Evolutionary conservation across 2,888 invertebrate genomes (phyloP).

Genomic region (Caradrina kadenii): DNA sequence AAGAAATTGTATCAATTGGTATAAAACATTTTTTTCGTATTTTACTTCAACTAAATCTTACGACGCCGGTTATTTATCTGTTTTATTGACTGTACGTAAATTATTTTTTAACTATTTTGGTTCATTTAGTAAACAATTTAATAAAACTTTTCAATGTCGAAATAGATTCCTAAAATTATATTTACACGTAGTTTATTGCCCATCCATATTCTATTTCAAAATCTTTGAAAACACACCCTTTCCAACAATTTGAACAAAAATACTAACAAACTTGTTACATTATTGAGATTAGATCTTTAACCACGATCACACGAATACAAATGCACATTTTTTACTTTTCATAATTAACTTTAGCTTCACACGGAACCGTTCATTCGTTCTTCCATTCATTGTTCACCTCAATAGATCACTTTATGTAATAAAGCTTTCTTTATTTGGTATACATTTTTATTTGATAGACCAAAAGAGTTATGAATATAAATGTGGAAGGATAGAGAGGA

Average conservation of each 20-base stretch:
- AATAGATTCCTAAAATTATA: too few relatives aligned
- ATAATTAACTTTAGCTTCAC: conserved; percentile 33
- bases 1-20: too few relatives aligned
- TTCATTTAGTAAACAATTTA: too few relatives aligned
- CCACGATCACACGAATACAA: conserved; percentile 29
- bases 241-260: neutral
- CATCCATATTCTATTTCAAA: too few relatives aligned
- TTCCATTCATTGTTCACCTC: conserved; percentile 20
- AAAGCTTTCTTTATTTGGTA: conserved; percentile 18
- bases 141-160: too few relatives aligned
- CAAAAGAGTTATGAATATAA: too few relatives aligned
- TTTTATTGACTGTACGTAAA: neutral
- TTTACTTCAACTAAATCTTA: too few relatives aligned
- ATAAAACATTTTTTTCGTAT: too few relatives aligned
- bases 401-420: conserved; percentile 39
- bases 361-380: conserved; percentile 36
- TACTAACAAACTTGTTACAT: neutral
- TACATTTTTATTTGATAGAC: neutral
- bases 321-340: conserved; percentile 22
- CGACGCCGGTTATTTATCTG: too few relatives aligned
- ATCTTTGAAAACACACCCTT: neutral
- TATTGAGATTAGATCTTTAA: conserved; percentile 13
- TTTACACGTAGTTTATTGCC: too few relatives aligned
- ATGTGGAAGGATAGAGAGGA: too few relatives aligned
- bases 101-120: too few relatives aligned